These are phyloP conservation scores for Donacobius atricapilla DNA, from an alignment of 2,113 vertebrate genomes.

Conservation along the genomic window DNA sequence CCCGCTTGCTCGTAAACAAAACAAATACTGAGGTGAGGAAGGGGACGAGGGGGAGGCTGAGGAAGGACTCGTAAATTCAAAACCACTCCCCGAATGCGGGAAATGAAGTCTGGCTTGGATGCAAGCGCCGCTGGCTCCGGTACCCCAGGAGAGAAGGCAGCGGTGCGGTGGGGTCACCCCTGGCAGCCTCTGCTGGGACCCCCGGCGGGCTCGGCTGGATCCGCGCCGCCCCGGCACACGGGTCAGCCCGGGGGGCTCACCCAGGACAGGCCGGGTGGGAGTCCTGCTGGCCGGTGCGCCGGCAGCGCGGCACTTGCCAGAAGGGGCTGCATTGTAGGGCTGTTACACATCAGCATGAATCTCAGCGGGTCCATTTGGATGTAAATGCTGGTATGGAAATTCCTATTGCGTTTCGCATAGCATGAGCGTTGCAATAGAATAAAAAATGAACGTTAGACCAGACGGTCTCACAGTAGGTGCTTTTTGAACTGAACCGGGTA, in stretches of 20 bases:
- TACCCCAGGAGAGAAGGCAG: neutral
- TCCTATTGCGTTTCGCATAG: slow-evolving; percentile 29
- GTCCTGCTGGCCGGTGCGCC: neutral
- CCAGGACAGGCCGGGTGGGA: neutral
- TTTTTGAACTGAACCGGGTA: slow-evolving; percentile 30
- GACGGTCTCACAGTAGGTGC: slow-evolving; percentile 44
- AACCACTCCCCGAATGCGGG: neutral
- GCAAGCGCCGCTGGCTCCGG: neutral
- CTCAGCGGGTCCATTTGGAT: slow-evolving; percentile 42
- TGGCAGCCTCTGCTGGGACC: neutral
- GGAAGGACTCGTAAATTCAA: neutral
- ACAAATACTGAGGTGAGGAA: neutral
- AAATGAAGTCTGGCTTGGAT: neutral
- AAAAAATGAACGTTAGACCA: slow-evolving; percentile 48
- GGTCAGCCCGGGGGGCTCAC: neutral
- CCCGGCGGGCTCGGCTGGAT: neutral
- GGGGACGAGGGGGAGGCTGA: neutral
- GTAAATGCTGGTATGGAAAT: slow-evolving; percentile 49
- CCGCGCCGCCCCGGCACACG: neutral
- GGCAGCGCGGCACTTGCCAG: neutral
- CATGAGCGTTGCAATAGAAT: slow-evolving; percentile 5
- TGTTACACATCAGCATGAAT: neutral
- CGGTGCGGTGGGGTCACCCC: neutral
- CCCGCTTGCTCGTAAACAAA: neutral
- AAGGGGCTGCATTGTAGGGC: neutral